Conservation (phyloP, 2,113 vertebrate genomes). For the Holacanthus passer region DNA sequence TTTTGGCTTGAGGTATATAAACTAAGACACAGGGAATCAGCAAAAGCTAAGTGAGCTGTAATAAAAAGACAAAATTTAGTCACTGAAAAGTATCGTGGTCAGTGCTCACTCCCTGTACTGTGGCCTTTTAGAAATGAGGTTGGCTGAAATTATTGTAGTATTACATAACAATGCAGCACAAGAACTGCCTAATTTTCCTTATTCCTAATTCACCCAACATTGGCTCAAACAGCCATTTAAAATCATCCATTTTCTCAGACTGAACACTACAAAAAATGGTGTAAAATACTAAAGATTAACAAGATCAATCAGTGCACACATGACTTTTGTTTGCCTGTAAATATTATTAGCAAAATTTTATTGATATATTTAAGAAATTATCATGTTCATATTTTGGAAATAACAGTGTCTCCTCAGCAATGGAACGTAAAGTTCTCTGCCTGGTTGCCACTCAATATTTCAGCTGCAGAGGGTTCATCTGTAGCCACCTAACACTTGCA, state of each 20-base stretch:
- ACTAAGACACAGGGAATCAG: neutral
- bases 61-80: neutral
- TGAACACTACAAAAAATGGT: neutral
- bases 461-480: slow-evolving; percentile 26
- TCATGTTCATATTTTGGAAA: neutral
- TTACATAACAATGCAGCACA: slow-evolving; percentile 12
- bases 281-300: neutral
- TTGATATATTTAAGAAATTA: neutral
- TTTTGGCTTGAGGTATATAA: neutral
- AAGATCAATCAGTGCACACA: neutral
- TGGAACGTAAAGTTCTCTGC: neutral
- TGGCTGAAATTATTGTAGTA: slow-evolving; percentile 20
- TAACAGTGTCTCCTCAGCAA: neutral
- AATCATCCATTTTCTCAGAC: neutral
- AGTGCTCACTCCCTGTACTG: neutral
- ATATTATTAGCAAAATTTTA: neutral
- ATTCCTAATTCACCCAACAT: slow-evolving; percentile 1
- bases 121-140: neutral
- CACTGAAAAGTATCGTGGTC: slow-evolving; percentile 3
- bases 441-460: slow-evolving; percentile 41
- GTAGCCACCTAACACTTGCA: neutral
- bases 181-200: neutral
- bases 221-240: neutral
- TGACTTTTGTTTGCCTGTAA: neutral
- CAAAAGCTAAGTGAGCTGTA: neutral